Conservation (phyloP, 2,888 invertebrate genomes). For the Mesochorus sp. region DNA sequence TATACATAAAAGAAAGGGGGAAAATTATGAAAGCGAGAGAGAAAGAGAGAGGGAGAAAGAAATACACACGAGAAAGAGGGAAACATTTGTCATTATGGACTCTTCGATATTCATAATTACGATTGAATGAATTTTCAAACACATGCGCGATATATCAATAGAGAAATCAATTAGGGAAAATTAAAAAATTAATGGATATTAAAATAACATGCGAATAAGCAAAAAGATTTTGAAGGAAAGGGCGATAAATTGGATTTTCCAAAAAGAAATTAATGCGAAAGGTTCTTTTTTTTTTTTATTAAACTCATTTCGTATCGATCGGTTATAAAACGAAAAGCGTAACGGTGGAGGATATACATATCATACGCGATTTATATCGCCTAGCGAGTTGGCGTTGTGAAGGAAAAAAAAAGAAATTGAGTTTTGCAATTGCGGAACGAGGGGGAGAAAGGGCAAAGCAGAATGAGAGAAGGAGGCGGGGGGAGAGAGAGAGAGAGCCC, state of each 20-base stretch:
- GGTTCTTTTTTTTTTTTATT: conserved; percentile 19
- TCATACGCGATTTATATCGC: conserved; percentile 15
- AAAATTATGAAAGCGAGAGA: conserved; percentile 28
- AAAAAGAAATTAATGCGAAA: conserved; percentile 18
- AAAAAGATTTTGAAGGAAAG: not conserved
- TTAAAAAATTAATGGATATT: not conserved
- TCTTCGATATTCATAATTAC: conserved; percentile 9
- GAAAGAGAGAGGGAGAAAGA: not conserved
- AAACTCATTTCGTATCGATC: conserved; percentile 39
- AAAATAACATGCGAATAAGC: conserved; percentile 1
- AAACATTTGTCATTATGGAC: conserved; percentile 37
- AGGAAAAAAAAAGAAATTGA: conserved; percentile 29
- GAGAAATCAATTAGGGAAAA: no score
- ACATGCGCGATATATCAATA: no score
- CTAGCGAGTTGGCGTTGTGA: conserved; percentile 18
- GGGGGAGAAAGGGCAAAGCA: conserved; percentile 56
- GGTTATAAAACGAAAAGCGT: conserved; percentile 37
- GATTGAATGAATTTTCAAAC: not conserved
- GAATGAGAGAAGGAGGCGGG: conserved; percentile 44
- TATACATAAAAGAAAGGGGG: conserved; percentile 9
- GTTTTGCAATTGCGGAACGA: conserved; percentile 49
- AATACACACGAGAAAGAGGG: conserved; percentile 1
- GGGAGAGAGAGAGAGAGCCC: conserved; percentile 37
- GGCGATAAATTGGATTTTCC: conserved; percentile 6
- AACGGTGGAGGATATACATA: conserved; percentile 4